Base-by-base conservation (phyloP, 2,888 invertebrate species). In the Hemaris fuciformis region DNA sequence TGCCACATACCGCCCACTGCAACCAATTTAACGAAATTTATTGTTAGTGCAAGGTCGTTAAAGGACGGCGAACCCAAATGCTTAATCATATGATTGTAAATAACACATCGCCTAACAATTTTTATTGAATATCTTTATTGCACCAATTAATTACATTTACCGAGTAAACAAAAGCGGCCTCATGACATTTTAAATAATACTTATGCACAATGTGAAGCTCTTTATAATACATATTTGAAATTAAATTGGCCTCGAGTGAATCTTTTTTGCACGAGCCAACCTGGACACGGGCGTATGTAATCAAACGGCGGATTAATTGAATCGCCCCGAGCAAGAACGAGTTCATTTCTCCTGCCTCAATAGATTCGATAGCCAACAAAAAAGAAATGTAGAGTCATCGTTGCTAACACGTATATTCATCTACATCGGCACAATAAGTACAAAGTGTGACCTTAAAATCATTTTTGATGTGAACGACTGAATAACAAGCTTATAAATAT, bases 1-100 rank as follows among this genome's bases (percentile, higher is more conserved):
- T 89, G 88, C 87, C 88, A 87, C 87, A 87, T 82, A 61, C 23
- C 76, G 77, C 77, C 84, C 85, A 82, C 83, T 85, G 83, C 83
- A 81, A 81, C 77, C 85, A 87, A 89, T 89, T 89, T 83, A 84
- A 82, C 87, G 83, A 80, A 88, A 89, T 91, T 88, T 87, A 88
- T 88, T 83, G 82, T 85, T 85, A 82, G 85, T 83, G 85, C 90
- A 91, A 91, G 91, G 91, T 88, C 91, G 88, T 72, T 74, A 70
- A 83, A 89, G 91, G 87, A 89, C 87, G 87, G 85, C 84, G 89
- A 91, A 88, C 91, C 80, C 81, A 67, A 71, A 76, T 74, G 69
- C 71, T 73, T 15, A 34, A 46, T 25, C n/a, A 45, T n/a, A 7
- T 2, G 20, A 1, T 20, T 20, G 18, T 43, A 0, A 43, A 43